phyloP scores from a whole-genome alignment of 2,888 invertebrate genomes.

The Athalia cordata region DNA sequence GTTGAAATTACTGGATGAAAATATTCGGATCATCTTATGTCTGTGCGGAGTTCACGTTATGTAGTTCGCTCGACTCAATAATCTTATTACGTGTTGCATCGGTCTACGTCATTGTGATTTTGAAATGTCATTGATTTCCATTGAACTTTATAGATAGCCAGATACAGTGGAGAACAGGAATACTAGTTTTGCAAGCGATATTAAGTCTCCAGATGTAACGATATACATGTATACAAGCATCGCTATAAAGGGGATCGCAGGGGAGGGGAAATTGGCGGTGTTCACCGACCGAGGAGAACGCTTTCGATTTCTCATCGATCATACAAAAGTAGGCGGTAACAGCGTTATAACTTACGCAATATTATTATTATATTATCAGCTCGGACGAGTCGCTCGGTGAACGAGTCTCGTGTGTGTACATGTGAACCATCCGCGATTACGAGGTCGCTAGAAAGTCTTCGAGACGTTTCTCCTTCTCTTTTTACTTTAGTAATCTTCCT shows the following conservation, averaged over 20 bases:
- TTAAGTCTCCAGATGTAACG: neutral
- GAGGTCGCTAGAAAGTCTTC: slow-evolving; percentile 13
- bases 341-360: slow-evolving; percentile 14
- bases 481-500: neutral
- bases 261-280: neutral
- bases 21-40: no score
- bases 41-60: no score
- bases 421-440: slow-evolving; percentile 15
- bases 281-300: slow-evolving; percentile 21
- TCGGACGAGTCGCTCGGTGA: neutral
- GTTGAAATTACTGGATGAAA: no score
- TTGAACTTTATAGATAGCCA: slow-evolving; percentile 11
- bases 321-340: neutral
- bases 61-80: no score
- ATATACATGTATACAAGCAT: neutral
- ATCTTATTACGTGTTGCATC: neutral
- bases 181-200: neutral
- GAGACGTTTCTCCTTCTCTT: neutral
- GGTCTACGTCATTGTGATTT: neutral
- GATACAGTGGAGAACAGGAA: neutral
- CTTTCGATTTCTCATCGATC: slow-evolving; percentile 43
- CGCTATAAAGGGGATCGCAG: neutral
- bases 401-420: neutral
- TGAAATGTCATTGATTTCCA: slow-evolving; percentile 20
- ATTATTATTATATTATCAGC: slow-evolving; percentile 11